Evolutionary conservation across 2,888 invertebrate species (phyloP), one percentile per base, ranked within the genome.

Genomic region (Apamea crenata): DNA sequence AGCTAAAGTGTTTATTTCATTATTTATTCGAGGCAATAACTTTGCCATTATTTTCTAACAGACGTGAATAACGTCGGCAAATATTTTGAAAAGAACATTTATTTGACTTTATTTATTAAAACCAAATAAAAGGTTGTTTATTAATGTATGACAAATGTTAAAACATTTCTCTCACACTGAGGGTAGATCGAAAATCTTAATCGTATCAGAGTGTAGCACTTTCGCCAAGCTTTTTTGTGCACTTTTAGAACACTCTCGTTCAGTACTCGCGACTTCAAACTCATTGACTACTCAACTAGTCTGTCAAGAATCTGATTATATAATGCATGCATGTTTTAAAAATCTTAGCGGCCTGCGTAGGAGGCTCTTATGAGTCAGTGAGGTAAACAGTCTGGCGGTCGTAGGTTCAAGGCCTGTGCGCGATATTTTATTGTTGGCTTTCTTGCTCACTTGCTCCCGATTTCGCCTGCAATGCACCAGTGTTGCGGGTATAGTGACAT

Each of bases 341-440:
- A 79, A 84, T 77, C 74, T 59, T 66, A 84, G 50, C 59, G 53
- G 66, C 53, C 63, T 44, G 82, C 74, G 86, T 86, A 74, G 88
- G 88, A 79, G 75, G 66, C 59, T 74, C 66, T 65, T 68, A 82
- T 89, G 91, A 91, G 82, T 91, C 91, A 89, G 77, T 77, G 77
- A 86, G 87, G 89, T 90, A 90, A 91, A 90, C 84, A 90, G 82
- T 90, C 87, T 73, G 80, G 85, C 86, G 91, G 89, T 91, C 90
- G 86, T 76, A 81, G 86, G 93, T 92, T 93, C 93, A 93, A 91
- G 93, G 92, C 81, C 67, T 86, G 67, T 47, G 65, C 77, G 73
- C 69, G 75, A 66, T 85, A 63, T 78, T 87, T 74, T 79, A 78
- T 82, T 77, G 67, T 63, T 80, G 53, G 65, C 63, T 80, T 56